These are phyloP conservation scores for Drosophila asahinai DNA, from an alignment of 1,140 invertebrate species.

Conservation along the genomic window DNA sequence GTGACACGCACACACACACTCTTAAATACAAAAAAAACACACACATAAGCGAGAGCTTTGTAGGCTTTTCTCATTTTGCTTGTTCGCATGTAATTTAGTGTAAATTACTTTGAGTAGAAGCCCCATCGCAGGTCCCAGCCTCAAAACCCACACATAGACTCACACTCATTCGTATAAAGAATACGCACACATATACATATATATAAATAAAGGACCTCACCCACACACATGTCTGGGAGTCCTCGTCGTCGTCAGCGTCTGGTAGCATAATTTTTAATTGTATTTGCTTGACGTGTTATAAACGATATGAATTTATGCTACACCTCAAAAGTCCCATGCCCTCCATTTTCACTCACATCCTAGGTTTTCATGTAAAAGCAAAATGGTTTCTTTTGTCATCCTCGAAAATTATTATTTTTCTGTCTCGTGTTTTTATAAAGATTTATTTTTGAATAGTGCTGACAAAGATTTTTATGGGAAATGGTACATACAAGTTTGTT, in stretches of 20 bases:
- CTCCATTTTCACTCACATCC: slow-evolving; percentile 7
- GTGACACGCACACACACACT: slow-evolving; percentile 43
- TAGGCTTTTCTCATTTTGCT: slow-evolving; percentile 57
- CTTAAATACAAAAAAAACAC: slow-evolving; percentile 20
- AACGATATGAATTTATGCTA: slow-evolving; percentile 55
- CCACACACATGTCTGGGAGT: slow-evolving; percentile 22
- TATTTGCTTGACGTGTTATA: slow-evolving; percentile 66
- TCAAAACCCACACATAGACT: slow-evolving; percentile 30
- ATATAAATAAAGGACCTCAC: slow-evolving; percentile 22
- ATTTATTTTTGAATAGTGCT: slow-evolving; percentile 4
- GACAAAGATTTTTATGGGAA: background rate
- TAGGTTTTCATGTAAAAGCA: slow-evolving; percentile 10
- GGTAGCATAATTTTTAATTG: slow-evolving; percentile 74
- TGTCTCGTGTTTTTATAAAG: background rate
- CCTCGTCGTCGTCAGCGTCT: slow-evolving; percentile 25
- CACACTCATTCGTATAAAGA: slow-evolving; percentile 18
- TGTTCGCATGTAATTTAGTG: slow-evolving; percentile 77
- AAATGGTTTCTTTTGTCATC: slow-evolving; percentile 35
- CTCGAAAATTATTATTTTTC: slow-evolving; percentile 18
- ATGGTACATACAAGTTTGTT: background rate
- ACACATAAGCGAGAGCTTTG: slow-evolving; percentile 42
- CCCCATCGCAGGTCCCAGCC: slow-evolving; percentile 50
- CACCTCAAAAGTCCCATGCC: slow-evolving; percentile 25
- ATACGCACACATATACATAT: slow-evolving; percentile 11
- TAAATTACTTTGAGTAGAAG: slow-evolving; percentile 75